These are phyloP conservation scores for Parthenolecanium corni DNA, from an alignment of 2,888 invertebrate genomes.

Conservation along the genomic window DNA sequence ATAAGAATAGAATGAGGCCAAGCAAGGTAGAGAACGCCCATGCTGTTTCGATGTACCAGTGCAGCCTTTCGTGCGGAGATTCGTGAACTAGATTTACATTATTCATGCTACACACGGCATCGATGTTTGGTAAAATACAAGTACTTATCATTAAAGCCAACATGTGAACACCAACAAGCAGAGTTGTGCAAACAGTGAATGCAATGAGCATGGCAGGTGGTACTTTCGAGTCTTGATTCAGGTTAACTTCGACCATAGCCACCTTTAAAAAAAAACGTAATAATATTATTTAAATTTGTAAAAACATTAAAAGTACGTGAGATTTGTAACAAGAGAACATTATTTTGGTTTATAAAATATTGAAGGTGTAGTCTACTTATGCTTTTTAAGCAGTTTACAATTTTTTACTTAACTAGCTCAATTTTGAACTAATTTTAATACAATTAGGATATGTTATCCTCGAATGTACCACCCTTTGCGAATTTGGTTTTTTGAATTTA, in stretches of 20 bases:
- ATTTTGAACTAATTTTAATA: too few species aligned
- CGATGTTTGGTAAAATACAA: constrained; percentile 96
- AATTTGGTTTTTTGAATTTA: too few species aligned
- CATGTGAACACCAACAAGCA: constrained; percentile 94
- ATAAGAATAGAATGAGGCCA: constrained; percentile 81
- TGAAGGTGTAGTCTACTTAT: too few species aligned
- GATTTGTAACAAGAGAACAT: background rate
- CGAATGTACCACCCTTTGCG: too few species aligned
- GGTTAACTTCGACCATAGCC: constrained; percentile 93
- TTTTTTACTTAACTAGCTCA: too few species aligned
- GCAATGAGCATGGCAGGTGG: constrained; percentile 74
- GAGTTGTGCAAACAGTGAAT: constrained; percentile 87
- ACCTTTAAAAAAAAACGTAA: constrained; percentile 47
- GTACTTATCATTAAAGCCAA: constrained; percentile 98
- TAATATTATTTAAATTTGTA: background rate
- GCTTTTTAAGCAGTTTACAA: too few species aligned
- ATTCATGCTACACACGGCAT: constrained; percentile 86
- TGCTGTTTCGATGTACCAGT: constrained; percentile 92
- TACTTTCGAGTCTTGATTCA: constrained; percentile 62
- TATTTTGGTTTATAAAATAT: too few species aligned
- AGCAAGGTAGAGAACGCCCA: constrained; percentile 95
- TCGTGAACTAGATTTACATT: constrained; percentile 75
- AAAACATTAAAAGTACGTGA: background rate
- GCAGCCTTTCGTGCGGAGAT: constrained; percentile 75
- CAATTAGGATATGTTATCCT: too few species aligned